Base-by-base conservation (phyloP, 2,113 vertebrate species). In the Esox niger region DNA sequence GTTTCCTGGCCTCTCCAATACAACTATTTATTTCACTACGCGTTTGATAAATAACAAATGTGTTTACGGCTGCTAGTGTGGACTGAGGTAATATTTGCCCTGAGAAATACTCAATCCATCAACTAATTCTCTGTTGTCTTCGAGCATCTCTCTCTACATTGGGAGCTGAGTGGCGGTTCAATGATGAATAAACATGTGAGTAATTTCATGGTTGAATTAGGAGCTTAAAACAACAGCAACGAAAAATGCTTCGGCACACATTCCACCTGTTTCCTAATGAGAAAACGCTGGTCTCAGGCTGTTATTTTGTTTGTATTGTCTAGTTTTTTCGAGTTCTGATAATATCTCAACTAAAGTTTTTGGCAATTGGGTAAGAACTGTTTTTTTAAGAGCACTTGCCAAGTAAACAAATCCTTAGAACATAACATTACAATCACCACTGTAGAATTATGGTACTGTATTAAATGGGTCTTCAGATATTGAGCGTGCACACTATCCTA, bases 151-250 rank as follows among this genome's bases (percentile, higher is more conserved):
- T 43, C 17, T 68, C 75, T 59, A 79, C 70, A 23, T 84, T 82
- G 61, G 66, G 62, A 23, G 74, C 70, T 78, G 27, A 43, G 38
- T 15, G 13, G 52, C 6, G 76, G 80, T 82, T 64, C 6, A 75
- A 88, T 88, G 83, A 89, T 88, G 79, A 88, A 90, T 89, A 82
- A 83, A 87, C 84, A 88, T 78, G 74, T 69, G 81, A 81, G 86
- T 80, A 82, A 90, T 91, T 90, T 90, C 87, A 91, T 65, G 88
- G 84, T 82, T 89, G 84, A 89, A 88, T 86, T 89, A 86, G 74
- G 73, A 80, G 65, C 76, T 83, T 81, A 80, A 83, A 88, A 84
- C 85, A 88, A 89, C 80, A 88, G 79, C 76, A 70, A 79, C 35
- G 63, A 66, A 73, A 79, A 77, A 82, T 75, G 49, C 77, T 78